These are phyloP conservation scores for Glareola pratincola DNA, from an alignment of 2,113 vertebrate species.

Conservation along the genomic window DNA sequence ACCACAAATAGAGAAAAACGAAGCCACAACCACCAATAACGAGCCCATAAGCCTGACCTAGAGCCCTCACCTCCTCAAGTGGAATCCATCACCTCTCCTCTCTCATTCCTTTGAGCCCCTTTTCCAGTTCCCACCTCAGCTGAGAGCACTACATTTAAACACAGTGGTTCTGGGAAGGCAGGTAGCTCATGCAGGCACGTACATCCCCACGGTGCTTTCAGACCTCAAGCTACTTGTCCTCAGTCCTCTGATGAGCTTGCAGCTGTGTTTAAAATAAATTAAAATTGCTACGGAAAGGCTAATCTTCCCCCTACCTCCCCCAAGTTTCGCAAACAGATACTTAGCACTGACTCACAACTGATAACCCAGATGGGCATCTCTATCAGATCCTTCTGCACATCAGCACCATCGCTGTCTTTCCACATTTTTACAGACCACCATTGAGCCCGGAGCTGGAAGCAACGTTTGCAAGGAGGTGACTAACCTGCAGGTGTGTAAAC, in stretches of 20 bases:
- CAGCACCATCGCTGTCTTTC: fast-evolving
- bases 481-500: neutral
- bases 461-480: neutral
- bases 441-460: fast-evolving
- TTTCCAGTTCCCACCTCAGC: neutral
- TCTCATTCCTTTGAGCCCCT: neutral
- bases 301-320: neutral
- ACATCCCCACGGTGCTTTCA: neutral
- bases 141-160: neutral
- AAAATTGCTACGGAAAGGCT: neutral
- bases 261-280: neutral
- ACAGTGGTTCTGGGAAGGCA: fast-evolving
- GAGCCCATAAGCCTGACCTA: fast-evolving
- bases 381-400: too few relatives aligned
- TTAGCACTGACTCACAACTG: neutral
- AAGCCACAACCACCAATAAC: neutral
- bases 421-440: neutral
- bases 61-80: neutral
- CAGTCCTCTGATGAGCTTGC: fast-evolving
- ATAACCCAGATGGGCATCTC: neutral
- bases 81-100: too few relatives aligned
- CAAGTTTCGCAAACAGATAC: neutral
- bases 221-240: neutral
- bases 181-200: fast-evolving
- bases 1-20: neutral